These are phyloP conservation scores for Verasper variegatus DNA, from an alignment of 2,113 vertebrate genomes.

Conservation along the genomic window DNA sequence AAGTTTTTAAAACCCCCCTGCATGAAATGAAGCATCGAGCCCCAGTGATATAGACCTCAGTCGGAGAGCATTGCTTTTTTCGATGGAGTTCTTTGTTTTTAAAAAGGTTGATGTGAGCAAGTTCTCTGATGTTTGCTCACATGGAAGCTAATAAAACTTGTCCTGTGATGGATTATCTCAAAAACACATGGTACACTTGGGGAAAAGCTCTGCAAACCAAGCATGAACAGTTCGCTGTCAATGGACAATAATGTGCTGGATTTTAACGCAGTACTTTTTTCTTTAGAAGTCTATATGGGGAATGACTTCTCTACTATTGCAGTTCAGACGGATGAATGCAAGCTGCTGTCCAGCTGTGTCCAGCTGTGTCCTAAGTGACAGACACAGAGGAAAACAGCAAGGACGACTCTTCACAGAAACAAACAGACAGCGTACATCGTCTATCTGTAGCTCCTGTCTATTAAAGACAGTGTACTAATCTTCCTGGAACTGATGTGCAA, in stretches of 20 bases:
- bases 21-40: background rate
- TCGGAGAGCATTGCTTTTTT: background rate
- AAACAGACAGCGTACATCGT: constrained; percentile 19
- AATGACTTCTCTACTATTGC: background rate
- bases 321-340: background rate
- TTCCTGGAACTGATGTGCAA: background rate
- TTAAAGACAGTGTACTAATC: background rate
- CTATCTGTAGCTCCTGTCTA: background rate
- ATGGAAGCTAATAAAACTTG: no score
- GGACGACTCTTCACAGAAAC: constrained; percentile 1
- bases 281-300: background rate
- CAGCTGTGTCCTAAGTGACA: background rate
- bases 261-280: background rate
- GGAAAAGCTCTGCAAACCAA: background rate
- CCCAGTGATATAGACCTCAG: background rate
- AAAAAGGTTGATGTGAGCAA: no score
- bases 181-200: background rate
- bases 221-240: background rate
- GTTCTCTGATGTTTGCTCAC: no score
- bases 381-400: background rate
- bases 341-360: constrained; percentile 5
- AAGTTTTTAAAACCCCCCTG: background rate
- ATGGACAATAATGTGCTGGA: background rate
- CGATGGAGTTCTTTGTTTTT: no score
- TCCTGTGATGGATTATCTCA: no score